Evolutionary conservation across 2,888 invertebrate species (phyloP).

Genomic region (Drosophila antonietae): DNA sequence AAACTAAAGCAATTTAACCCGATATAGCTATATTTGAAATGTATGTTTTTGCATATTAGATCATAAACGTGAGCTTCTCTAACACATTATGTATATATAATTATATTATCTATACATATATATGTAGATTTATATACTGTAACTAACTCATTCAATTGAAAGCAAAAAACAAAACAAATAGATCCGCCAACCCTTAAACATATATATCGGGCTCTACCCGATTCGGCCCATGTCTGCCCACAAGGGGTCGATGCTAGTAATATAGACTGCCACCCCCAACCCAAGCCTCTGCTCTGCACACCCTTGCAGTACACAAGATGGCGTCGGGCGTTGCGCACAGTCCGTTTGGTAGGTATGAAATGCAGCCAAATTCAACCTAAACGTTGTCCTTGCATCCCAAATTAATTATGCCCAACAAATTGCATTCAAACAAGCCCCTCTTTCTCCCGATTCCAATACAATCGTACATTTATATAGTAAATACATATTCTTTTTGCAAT

Average conservation of each 20-base stretch:
- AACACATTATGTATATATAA: not conserved
- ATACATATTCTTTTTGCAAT: not conserved
- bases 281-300: not conserved
- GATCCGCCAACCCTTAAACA: not conserved
- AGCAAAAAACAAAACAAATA: not conserved
- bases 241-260: not conserved
- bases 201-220: not conserved
- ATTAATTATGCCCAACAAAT: slow-evolving; percentile 9
- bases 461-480: not conserved
- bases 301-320: slow-evolving; percentile 9
- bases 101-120: not conserved
- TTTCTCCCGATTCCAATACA: not conserved
- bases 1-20: no score
- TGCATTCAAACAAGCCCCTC: not conserved
- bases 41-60: no score
- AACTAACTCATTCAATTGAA: no score
- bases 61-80: no score
- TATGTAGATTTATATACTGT: not conserved
- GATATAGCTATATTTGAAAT: no score
- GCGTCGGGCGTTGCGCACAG: not conserved
- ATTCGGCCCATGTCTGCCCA: not conserved
- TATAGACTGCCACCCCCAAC: slow-evolving; percentile 3
- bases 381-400: not conserved
- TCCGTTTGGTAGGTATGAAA: not conserved
- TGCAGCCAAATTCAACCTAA: not conserved